Evolutionary conservation across 2,113 vertebrate genomes (phyloP).

Genomic region (Poeciliopsis occidentalis): DNA sequence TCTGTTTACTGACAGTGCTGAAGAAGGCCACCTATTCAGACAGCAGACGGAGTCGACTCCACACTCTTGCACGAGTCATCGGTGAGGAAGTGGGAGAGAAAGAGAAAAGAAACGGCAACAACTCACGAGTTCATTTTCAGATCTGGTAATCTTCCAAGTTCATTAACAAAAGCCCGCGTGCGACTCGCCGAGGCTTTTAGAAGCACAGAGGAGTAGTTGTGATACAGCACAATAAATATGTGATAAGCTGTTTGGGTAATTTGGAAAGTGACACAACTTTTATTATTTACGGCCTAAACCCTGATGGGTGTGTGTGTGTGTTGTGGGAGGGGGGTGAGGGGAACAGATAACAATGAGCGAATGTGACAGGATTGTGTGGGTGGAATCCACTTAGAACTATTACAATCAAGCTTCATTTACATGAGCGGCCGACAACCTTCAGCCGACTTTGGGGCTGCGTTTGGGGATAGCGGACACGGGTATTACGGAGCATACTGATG

Average conservation of each 20-base stretch:
- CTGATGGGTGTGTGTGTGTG: conserved; percentile 43
- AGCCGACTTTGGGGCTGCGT: conserved; percentile 71
- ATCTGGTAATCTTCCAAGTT: conserved; percentile 76
- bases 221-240: conserved; percentile 74
- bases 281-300: conserved; percentile 74
- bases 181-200: conserved; percentile 64
- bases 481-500: conserved; percentile 72
- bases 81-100: conserved; percentile 10
- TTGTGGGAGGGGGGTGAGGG: no score
- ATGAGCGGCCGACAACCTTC: conserved; percentile 73
- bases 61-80: neutral
- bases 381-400: conserved; percentile 76
- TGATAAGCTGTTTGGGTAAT: conserved; percentile 79
- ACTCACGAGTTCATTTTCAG: conserved; percentile 71
- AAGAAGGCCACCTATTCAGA: neutral
- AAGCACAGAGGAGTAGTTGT: conserved; percentile 56
- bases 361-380: conserved; percentile 74
- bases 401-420: conserved; percentile 79
- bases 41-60: neutral
- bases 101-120: conserved; percentile 38
- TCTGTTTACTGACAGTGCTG: neutral
- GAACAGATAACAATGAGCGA: conserved; percentile 69
- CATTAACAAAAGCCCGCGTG: conserved; percentile 73
- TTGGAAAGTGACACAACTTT: conserved; percentile 75
- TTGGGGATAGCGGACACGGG: conserved; percentile 71